These are phyloP conservation scores for Geotrypetes seraphini DNA, from an alignment of 2,797 vertebrate species.

Conservation along the genomic window DNA sequence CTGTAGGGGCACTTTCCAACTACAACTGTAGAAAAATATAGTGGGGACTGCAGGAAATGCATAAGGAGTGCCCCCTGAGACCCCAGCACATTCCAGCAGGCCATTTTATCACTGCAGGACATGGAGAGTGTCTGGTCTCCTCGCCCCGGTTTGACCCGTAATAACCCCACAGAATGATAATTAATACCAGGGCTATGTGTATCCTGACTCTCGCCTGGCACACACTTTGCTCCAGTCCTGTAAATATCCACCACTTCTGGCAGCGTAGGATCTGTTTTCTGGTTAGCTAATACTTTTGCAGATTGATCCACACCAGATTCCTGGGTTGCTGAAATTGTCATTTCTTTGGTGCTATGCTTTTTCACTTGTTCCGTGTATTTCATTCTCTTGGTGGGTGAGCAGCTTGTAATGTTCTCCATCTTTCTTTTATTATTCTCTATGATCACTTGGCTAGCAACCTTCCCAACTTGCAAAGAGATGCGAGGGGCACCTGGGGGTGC, in stretches of 20 bases:
- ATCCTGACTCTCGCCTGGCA: conserved; percentile 62
- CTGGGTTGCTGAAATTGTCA: background rate
- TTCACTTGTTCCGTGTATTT: conserved; percentile 16
- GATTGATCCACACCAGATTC: background rate
- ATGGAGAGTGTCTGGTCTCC: conserved; percentile 80
- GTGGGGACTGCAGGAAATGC: conserved; percentile 75
- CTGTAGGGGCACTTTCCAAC: conserved; percentile 79
- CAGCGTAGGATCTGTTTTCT: background rate
- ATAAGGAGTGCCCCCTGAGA: conserved; percentile 86
- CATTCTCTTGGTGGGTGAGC: conserved; percentile 21
- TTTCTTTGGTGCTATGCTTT: background rate
- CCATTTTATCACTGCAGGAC: conserved; percentile 91
- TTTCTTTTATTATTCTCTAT: conserved; percentile 48
- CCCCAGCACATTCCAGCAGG: conserved; percentile 81
- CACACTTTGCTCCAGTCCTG: conserved; percentile 88
- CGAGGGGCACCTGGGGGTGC: too few species aligned
- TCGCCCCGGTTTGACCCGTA: conserved; percentile 84
- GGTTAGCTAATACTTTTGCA: background rate
- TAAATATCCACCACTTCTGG: conserved; percentile 52
- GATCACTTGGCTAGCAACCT: too few species aligned
- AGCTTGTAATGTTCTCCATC: conserved; percentile 1
- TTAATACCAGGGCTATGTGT: conserved; percentile 46
- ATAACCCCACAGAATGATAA: conserved; percentile 68
- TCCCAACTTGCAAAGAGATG: too few species aligned
- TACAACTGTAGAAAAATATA: conserved; percentile 73